Conservation (phyloP, 2,797 vertebrate species). For the Cynodonichthys magdalenae region DNA sequence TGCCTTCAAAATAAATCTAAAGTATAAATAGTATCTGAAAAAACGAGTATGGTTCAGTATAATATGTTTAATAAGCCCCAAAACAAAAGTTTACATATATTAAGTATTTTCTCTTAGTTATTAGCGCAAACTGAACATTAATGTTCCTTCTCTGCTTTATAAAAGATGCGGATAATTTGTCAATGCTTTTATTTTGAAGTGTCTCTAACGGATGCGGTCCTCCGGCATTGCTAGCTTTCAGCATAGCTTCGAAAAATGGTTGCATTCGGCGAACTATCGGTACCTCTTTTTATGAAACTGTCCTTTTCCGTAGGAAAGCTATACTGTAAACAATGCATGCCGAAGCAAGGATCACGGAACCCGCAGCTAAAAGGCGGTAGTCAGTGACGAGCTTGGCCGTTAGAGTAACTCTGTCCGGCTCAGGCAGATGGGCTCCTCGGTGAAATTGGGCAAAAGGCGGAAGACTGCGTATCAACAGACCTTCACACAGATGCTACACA, state of each 20-base stretch:
- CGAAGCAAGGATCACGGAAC: neutral
- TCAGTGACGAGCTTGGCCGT: constrained; percentile 4
- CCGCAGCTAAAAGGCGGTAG: constrained; percentile 17
- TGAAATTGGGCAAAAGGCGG: constrained; percentile 60
- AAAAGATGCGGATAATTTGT: too few relatives aligned
- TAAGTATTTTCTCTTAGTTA: too few relatives aligned
- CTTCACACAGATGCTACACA: constrained; percentile 36
- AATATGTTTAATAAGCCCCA: neutral
- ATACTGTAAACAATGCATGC: constrained; percentile 21
- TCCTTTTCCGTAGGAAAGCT: neutral
- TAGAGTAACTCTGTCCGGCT: constrained; percentile 28
- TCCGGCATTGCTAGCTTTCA: constrained; percentile 9
- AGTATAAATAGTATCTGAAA: neutral
- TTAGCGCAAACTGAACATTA: too few relatives aligned
- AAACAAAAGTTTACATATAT: neutral
- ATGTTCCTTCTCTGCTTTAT: too few relatives aligned
- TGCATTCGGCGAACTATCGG: constrained; percentile 38
- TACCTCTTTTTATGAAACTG: constrained; percentile 23
- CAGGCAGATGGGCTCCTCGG: constrained; percentile 62
- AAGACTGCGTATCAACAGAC: constrained; percentile 65
- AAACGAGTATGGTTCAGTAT: neutral
- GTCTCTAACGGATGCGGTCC: constrained; percentile 15
- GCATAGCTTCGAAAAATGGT: constrained; percentile 45
- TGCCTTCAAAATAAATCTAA: constrained; percentile 21
- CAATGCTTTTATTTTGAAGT: constrained; percentile 45